phyloP scores from a whole-genome alignment of 2,113 vertebrate species.

The Coracopsis vasa region DNA sequence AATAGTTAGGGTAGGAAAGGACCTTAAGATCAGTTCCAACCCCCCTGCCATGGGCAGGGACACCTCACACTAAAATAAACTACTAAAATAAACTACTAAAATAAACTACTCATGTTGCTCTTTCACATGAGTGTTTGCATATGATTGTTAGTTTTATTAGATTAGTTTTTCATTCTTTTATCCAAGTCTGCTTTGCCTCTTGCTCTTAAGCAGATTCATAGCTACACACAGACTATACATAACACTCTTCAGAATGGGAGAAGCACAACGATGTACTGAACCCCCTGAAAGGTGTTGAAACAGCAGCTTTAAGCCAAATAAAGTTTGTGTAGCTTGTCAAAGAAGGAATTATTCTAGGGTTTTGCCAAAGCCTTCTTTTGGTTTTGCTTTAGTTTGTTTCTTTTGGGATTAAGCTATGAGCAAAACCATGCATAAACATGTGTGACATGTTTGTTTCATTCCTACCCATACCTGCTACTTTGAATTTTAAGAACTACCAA shows the following conservation, averaged over 20 bases:
- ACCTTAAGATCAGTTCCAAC: not conserved
- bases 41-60: not conserved
- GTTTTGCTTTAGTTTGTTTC: not conserved
- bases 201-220: not conserved
- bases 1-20: not conserved
- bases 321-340: not conserved
- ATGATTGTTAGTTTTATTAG: not conserved
- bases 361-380: not conserved
- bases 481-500: not conserved
- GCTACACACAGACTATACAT: not conserved
- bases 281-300: not conserved
- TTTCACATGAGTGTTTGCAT: not conserved
- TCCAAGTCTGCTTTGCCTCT: not conserved
- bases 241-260: not conserved
- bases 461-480: not conserved
- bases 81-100: too few species aligned
- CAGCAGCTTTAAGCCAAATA: not conserved
- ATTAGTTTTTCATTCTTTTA: slow-evolving; percentile 18
- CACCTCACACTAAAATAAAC: not conserved
- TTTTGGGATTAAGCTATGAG: not conserved
- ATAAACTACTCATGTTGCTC: not conserved
- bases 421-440: not conserved
- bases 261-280: not conserved
- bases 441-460: not conserved
- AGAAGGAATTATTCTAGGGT: not conserved